These are phyloP conservation scores for Metallyticus violacea DNA, from an alignment of 2,888 invertebrate genomes.

Conservation along the genomic window DNA sequence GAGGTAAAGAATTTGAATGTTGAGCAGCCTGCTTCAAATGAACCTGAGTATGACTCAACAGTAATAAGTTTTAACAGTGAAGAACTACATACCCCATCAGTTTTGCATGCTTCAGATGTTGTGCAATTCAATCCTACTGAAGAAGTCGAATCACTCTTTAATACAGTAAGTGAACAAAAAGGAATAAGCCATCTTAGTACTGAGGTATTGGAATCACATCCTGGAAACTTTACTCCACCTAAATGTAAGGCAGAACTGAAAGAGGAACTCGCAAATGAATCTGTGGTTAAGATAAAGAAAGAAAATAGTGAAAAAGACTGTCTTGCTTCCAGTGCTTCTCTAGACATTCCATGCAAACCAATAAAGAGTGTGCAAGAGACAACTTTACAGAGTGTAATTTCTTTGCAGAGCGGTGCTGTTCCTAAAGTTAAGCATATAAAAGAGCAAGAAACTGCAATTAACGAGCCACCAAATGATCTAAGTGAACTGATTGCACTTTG, in stretches of 20 bases:
- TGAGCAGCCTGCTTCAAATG: too few species aligned
- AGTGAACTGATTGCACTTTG: conserved; percentile 20
- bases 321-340: neutral
- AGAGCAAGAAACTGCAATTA: neutral
- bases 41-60: neutral
- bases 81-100: neutral
- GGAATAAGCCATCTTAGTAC: neutral
- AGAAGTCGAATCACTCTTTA: neutral
- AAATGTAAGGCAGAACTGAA: neutral
- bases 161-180: neutral
- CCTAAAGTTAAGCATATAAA: neutral
- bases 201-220: neutral
- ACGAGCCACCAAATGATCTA: neutral
- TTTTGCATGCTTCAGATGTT: neutral
- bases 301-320: neutral
- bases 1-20: neutral
- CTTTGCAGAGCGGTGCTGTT: neutral
- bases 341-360: neutral
- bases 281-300: neutral
- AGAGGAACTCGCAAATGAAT: neutral
- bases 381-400: neutral
- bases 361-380: neutral
- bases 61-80: neutral
- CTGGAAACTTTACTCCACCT: neutral
- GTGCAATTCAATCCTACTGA: neutral